Conservation (phyloP, 2,797 vertebrate species). For the Urosaurus nigricauda region DNA sequence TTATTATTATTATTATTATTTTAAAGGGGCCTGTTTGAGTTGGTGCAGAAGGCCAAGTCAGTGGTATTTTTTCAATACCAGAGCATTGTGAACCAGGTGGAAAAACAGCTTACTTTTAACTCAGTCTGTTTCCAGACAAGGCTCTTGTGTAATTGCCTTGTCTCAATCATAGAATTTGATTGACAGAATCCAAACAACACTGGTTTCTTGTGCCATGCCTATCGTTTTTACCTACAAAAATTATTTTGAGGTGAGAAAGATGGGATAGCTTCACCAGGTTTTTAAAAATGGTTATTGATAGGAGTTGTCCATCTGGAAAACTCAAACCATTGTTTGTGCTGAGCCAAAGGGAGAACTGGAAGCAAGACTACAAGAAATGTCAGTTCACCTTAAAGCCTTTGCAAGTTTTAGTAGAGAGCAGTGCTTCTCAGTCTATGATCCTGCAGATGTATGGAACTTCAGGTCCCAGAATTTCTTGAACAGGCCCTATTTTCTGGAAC, state of each 20-base stretch:
- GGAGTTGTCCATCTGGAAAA: neutral
- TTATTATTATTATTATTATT: no score
- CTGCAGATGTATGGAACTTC: no score
- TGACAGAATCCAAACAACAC: neutral
- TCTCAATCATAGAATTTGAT: neutral
- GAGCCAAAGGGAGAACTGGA: neutral
- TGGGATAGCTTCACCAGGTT: neutral
- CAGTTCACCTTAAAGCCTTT: neutral
- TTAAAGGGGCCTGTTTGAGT: neutral
- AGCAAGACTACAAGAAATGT: neutral
- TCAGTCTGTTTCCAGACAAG: neutral
- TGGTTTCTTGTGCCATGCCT: neutral
- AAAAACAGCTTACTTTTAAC: neutral
- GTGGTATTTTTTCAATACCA: conserved; percentile 2
- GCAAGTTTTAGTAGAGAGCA: neutral
- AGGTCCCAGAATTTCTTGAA: no score
- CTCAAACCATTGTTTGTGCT: neutral
- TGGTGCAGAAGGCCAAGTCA: neutral
- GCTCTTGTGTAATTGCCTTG: neutral
- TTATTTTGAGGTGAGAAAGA: neutral
- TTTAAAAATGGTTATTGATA: neutral
- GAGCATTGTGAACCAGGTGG: neutral
- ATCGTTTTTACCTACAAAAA: neutral
- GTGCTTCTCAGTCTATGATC: no score
- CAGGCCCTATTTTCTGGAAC: no score